Evolutionary conservation across 2,797 vertebrate genomes (phyloP), one percentile per base, ranked within the genome.

Genomic region (Sebastes elongatus): DNA sequence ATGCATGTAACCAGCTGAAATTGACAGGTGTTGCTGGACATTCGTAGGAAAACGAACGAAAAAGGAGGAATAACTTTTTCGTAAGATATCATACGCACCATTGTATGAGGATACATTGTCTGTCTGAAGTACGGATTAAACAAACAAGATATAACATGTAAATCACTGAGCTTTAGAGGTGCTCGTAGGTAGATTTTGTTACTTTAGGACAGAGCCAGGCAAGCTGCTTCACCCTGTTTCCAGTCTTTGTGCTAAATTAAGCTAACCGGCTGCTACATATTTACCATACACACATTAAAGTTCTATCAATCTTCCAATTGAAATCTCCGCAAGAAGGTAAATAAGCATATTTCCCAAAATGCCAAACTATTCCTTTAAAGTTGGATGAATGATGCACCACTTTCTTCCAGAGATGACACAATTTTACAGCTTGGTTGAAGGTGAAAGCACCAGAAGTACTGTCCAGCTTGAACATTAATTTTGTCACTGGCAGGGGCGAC

Each of bases 401-500:
- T 67, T 70, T 52, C 71, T 32, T 75, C 22, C 53, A 71, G 9
- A 27, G 53, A 73, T 22, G 4, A 52, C n/a, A 65, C 60, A 60
- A 6, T 42, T 46, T 18, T 8, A 5, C 38, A 66, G 22, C 23
- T 52, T 33, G 49, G 27, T 71, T 10, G 5, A 49, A 30, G 14
- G 28, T 60, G 38, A 65, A 63, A 55, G 28, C 5, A 22, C n/a
- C 49, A 38, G 74, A 66, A 32, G 30, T 6, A 64, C 63, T 57
- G 25, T 28, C 28, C 7, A 6, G 18, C 38, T 65, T n/a, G 59
- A 22, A 55, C 64, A 46, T 46, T 46, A 2, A 18, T 46, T 75
- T 63, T 69, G n/a, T 86, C 71, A 56, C 30, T 53, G 63, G 72
- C 55, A 28, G 61, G 80, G 33, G 30, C 68, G 1, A 23, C 49